Conservation (phyloP, 2,888 invertebrate genomes). For the Cephus rjabovi region DNA sequence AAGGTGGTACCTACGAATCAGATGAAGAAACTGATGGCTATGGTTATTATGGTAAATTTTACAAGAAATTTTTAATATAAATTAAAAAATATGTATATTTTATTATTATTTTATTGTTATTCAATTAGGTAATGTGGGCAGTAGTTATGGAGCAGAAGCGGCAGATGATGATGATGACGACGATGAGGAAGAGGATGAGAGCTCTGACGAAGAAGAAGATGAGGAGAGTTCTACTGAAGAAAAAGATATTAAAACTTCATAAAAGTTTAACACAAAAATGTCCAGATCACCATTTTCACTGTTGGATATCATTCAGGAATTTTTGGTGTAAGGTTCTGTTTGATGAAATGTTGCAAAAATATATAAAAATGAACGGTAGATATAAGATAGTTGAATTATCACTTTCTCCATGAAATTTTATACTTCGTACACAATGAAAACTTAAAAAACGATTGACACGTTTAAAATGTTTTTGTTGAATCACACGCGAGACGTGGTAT, state of each 20-base stretch:
- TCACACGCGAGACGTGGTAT: slow-evolving; percentile 77
- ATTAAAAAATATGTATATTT: neutral
- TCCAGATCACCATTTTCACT: no score
- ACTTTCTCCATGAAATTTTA: no score
- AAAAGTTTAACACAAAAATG: slow-evolving; percentile 17
- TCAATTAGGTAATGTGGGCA: slow-evolving; percentile 18
- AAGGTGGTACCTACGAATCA: slow-evolving; percentile 72
- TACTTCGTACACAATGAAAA: no score
- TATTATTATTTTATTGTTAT: neutral
- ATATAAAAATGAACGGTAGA: no score
- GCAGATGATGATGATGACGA: slow-evolving; percentile 64
- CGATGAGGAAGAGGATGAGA: slow-evolving; percentile 44
- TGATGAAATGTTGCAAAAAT: no score
- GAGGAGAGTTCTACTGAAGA: slow-evolving; percentile 48
- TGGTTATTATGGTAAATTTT: slow-evolving; percentile 64
- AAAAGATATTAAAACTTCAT: slow-evolving; percentile 33
- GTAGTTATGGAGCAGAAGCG: slow-evolving; percentile 21
- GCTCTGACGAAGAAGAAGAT: slow-evolving; percentile 40
- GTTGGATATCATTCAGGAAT: no score
- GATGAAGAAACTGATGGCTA: slow-evolving; percentile 74
- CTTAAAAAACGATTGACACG: neutral
- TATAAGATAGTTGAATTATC: no score
- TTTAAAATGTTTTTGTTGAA: slow-evolving; percentile 10
- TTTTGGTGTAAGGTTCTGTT: no score
- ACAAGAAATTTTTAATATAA: neutral